Conservation (phyloP, 1,140 invertebrate genomes). For the Polyergus mexicanus region DNA sequence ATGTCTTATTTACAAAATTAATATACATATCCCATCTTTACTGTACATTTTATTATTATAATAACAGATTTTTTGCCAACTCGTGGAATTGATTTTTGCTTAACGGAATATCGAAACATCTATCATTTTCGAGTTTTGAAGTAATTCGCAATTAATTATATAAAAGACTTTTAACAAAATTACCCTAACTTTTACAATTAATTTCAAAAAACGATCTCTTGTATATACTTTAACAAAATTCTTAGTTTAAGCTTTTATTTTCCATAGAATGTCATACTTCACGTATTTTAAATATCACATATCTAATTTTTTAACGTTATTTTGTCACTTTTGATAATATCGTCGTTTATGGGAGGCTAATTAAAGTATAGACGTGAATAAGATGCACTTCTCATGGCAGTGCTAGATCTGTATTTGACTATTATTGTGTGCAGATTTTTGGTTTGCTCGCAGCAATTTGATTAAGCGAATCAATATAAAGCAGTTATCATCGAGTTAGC, state of each 20-base stretch:
- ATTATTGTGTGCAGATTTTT: conserved; percentile 54
- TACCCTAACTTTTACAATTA: neutral
- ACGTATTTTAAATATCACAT: neutral
- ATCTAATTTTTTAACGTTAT: neutral
- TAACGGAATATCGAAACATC: neutral
- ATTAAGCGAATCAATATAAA: conserved; percentile 19
- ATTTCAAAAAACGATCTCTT: neutral
- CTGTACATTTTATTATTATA: neutral
- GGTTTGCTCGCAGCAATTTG: neutral
- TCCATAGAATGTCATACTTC: neutral
- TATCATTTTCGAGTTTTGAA: neutral
- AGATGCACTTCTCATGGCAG: neutral
- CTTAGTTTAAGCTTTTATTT: neutral
- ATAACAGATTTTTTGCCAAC: neutral
- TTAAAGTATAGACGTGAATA: neutral
- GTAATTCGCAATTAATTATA: neutral
- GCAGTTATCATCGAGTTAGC: neutral
- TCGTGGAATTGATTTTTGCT: neutral
- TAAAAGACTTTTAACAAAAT: neutral
- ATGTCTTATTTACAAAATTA: neutral
- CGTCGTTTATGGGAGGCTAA: neutral
- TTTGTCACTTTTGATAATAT: conserved; percentile 10
- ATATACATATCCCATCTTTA: neutral
- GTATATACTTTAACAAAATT: neutral
- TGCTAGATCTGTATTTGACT: neutral